Conservation (phyloP, 1,140 invertebrate genomes). For the Prorops nasuta region DNA sequence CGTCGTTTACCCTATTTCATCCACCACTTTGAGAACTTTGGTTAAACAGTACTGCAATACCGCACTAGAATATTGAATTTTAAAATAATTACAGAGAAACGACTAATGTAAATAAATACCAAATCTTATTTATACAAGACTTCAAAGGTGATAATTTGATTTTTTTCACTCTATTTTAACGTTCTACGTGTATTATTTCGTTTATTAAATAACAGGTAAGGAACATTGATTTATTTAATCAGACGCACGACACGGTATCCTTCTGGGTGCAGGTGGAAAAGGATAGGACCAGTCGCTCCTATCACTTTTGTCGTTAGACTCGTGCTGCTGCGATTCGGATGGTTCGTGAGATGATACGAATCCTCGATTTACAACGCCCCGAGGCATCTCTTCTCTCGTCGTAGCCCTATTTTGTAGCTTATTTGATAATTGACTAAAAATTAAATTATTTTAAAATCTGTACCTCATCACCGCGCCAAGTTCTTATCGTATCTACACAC, state of each 20-base stretch:
- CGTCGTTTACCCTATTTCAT: constrained; percentile 93
- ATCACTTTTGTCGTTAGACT: constrained; percentile 23
- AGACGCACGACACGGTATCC: no score
- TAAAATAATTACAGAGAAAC: neutral
- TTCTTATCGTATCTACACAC: neutral
- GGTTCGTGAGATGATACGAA: constrained; percentile 44
- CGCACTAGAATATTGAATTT: neutral
- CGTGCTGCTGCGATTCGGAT: constrained; percentile 31
- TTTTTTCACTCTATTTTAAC: no score
- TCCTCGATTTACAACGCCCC: constrained; percentile 47
- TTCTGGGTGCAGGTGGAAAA: constrained; percentile 41
- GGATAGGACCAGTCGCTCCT: constrained; percentile 52
- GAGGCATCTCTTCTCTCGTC: constrained; percentile 30
- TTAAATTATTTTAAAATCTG: neutral
- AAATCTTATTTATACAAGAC: no score
- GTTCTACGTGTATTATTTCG: no score
- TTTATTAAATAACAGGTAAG: no score
- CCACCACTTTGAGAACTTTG: constrained; percentile 97
- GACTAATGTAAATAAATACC: no score
- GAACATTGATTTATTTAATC: no score
- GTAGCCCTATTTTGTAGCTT: constrained; percentile 37
- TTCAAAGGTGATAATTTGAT: no score
- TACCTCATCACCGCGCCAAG: neutral
- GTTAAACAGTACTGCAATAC: constrained; percentile 50
- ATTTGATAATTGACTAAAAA: constrained; percentile 44